Evolutionary conservation across 1,140 invertebrate species (phyloP), one percentile per base, ranked within the genome.

Genomic region (Ridgeia piscesae): DNA sequence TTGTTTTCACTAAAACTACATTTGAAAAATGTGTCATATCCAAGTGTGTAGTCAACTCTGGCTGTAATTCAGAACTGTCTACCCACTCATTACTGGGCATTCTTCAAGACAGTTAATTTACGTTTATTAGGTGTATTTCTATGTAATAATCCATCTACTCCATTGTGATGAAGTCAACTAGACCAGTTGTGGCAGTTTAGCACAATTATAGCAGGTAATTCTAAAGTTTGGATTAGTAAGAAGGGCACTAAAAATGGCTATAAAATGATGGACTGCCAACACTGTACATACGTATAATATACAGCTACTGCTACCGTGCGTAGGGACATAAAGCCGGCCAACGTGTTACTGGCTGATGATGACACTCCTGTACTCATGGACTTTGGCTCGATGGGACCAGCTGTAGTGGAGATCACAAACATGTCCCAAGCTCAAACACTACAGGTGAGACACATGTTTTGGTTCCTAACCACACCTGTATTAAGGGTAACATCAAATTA

Each of bases 281-380:
- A 50, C 48, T 50, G 58, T 31, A 77, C 58, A 77, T 14, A 77
- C 58, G 27, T 77, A 27, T 17, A 77, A 17, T 77, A 31, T 77
- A 14, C 17, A 4, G 11, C 58, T 77, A 77, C 17, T 77, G 11
- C 27, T 77, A 77, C 27, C 27, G 58, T 77, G 58, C 27, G 58
- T 77, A 96, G 98, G 94, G 98, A 98, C 96, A 95, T 98, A 77
- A 98, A 98, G 96, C 98, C 98, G 92, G 97, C 97, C 42, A 98
- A 98, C 96, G 97, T 98, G 94, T 96, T 98, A 94, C 95, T 98
- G 34, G 97, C 97, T 35, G 97, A 98, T 94, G 97, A 97, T 93
- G 97, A 97, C 93, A 97, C 96, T 92, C 97, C 98, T 2, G 96
- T 98, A 89, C 97, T 98, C 92, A 98, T 98, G 97, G 98, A 98